Conservation (phyloP, 2,888 invertebrate species). For the Chaetoderma sp. region DNA sequence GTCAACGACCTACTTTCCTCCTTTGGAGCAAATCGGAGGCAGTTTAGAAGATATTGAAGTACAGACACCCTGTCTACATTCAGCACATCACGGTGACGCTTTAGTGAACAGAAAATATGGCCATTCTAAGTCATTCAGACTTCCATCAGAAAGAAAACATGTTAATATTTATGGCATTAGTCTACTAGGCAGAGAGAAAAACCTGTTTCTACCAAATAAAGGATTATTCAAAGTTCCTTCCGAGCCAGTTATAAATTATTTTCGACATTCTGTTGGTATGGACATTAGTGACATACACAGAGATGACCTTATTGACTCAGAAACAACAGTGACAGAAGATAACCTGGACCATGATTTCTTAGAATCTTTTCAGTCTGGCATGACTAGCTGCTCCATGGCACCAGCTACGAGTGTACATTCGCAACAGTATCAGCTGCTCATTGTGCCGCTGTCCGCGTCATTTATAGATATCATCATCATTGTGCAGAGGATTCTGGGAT, state of each 20-base stretch:
- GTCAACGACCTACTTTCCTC: not conserved
- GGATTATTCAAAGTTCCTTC: conserved; percentile 3
- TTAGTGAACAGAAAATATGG: too few species aligned
- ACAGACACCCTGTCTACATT: too few species aligned
- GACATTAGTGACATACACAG: too few species aligned
- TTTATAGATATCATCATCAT: conserved; percentile 50
- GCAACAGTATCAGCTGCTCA: conserved; percentile 9
- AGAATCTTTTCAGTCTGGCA: conserved; percentile 25
- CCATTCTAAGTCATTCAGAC: too few species aligned
- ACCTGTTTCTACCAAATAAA: too few species aligned
- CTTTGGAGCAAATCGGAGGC: not conserved
- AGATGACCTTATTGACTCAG: too few species aligned
- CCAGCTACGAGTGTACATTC: not conserved
- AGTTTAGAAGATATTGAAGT: not conserved
- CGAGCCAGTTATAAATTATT: not conserved
- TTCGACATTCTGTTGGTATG: not conserved
- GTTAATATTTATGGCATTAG: too few species aligned
- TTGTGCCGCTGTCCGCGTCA: conserved; percentile 51
- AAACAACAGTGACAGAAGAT: too few species aligned
- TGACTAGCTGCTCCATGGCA: conserved; percentile 26
- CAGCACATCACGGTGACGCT: too few species aligned
- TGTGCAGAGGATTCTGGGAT: conserved; percentile 48
- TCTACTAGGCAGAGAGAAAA: too few species aligned
- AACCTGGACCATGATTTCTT: conserved; percentile 11
- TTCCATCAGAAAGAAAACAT: too few species aligned